Evolutionary conservation across 2,888 invertebrate genomes (phyloP).

Genomic region (Syritta pipiens): DNA sequence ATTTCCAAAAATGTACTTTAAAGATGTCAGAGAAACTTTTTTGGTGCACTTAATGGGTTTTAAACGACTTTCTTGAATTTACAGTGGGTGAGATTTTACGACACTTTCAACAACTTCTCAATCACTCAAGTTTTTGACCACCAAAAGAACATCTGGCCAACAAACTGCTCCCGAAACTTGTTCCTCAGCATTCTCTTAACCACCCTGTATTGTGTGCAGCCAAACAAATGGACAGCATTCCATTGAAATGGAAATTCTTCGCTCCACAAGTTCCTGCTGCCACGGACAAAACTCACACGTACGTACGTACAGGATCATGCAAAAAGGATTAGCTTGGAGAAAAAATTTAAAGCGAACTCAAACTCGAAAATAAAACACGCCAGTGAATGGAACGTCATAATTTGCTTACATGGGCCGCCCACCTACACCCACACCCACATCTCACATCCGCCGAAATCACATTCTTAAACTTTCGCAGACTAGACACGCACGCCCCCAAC

Average conservation of each 20-base stretch:
- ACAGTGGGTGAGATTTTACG: too few species aligned
- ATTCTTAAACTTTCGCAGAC: constrained; percentile 50
- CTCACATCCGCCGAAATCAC: constrained; percentile 36
- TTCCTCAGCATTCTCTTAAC: neutral
- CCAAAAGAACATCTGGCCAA: too few species aligned
- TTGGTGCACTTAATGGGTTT: too few species aligned
- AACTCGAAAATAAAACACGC: constrained; percentile 32
- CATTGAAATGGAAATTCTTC: constrained; percentile 50
- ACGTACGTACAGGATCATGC: neutral
- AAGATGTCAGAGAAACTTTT: too few species aligned
- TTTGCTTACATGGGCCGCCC: constrained; percentile 23
- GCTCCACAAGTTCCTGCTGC: neutral
- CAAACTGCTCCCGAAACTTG: too few species aligned
- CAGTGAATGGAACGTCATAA: constrained; percentile 48
- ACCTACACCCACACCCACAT: constrained; percentile 6
- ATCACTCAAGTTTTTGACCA: too few species aligned
- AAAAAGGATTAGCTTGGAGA: constrained; percentile 27
- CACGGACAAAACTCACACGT: neutral
- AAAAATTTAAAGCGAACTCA: constrained; percentile 32
- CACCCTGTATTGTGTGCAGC: constrained; percentile 39
- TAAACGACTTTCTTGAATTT: too few species aligned
- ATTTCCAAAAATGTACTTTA: too few species aligned
- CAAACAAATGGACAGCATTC: constrained; percentile 56
- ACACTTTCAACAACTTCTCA: too few species aligned
- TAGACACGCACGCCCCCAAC: neutral